These are phyloP conservation scores for Erpornis zantholeuca DNA, from an alignment of 2,113 vertebrate genomes.

Conservation along the genomic window DNA sequence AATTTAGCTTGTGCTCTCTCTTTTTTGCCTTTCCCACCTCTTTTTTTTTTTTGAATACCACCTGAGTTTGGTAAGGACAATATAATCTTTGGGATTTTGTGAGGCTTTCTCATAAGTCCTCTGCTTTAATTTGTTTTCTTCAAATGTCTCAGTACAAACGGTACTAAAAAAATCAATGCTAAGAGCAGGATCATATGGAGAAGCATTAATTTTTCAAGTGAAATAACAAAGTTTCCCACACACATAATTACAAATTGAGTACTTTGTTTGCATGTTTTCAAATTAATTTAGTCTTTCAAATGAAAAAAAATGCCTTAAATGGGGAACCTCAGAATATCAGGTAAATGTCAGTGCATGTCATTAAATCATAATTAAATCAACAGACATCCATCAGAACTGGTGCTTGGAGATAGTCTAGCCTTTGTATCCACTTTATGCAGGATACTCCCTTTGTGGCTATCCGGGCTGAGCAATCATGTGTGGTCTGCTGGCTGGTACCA, in stretches of 20 bases:
- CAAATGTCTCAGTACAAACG: background rate
- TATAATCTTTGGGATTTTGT: background rate
- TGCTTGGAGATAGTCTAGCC: background rate
- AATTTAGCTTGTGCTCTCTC: background rate
- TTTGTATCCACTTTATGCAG: background rate
- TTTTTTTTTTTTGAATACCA: background rate
- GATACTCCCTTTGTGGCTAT: background rate
- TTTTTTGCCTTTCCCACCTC: background rate
- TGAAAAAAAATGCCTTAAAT: background rate
- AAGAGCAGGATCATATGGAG: background rate
- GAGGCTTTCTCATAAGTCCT: background rate
- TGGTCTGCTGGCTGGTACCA: background rate
- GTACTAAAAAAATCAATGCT: background rate
- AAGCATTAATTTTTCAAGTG: constrained; percentile 26
- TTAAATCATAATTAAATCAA: constrained; percentile 45
- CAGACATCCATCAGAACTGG: background rate
- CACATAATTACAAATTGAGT: background rate
- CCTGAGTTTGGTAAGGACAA: background rate
- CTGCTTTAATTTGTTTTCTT: constrained; percentile 44
- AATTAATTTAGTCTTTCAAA: constrained; percentile 22
- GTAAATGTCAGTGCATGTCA: background rate
- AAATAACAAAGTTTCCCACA: background rate
- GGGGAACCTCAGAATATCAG: background rate
- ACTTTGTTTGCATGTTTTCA: constrained; percentile 13
- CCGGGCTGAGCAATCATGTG: background rate